These are phyloP conservation scores for Notodonta dromedarius DNA, from an alignment of 2,888 invertebrate species.

Conservation along the genomic window DNA sequence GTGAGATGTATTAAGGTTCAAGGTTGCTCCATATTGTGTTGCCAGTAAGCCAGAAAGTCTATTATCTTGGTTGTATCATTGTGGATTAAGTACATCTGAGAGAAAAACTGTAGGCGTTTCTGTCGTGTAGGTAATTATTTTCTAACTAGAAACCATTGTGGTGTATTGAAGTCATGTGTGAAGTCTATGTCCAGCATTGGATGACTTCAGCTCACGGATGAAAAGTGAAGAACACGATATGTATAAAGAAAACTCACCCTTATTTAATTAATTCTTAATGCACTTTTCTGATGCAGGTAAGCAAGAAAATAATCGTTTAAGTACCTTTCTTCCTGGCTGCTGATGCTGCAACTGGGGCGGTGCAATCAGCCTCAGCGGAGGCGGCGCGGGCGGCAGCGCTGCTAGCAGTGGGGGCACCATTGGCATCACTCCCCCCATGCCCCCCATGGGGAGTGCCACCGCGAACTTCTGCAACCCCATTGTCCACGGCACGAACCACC, in stretches of 20 bases:
- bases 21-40: background rate
- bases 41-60: too few relatives aligned
- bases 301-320: slow-evolving; percentile 14
- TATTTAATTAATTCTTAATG: too few relatives aligned
- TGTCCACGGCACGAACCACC: slow-evolving; percentile 78
- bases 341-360: slow-evolving; percentile 71
- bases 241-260: too few relatives aligned
- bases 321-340: slow-evolving; percentile 72
- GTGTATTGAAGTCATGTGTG: background rate
- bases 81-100: too few relatives aligned
- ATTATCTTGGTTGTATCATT: too few relatives aligned
- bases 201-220: too few relatives aligned
- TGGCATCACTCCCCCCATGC: slow-evolving; percentile 78
- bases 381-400: slow-evolving; percentile 72
- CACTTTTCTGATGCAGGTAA: too few relatives aligned
- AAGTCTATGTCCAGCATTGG: background rate
- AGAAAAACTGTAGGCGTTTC: too few relatives aligned
- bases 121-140: too few relatives aligned
- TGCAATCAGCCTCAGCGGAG: slow-evolving; percentile 71
- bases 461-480: slow-evolving; percentile 81
- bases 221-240: too few relatives aligned
- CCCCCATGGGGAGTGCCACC: slow-evolving; percentile 79
- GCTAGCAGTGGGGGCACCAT: slow-evolving; percentile 74
- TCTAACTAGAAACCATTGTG: too few relatives aligned
- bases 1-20: background rate